Evolutionary conservation across 1,140 invertebrate genomes (phyloP), one percentile per base, ranked within the genome.

Genomic region (Laupala kohalensis): DNA sequence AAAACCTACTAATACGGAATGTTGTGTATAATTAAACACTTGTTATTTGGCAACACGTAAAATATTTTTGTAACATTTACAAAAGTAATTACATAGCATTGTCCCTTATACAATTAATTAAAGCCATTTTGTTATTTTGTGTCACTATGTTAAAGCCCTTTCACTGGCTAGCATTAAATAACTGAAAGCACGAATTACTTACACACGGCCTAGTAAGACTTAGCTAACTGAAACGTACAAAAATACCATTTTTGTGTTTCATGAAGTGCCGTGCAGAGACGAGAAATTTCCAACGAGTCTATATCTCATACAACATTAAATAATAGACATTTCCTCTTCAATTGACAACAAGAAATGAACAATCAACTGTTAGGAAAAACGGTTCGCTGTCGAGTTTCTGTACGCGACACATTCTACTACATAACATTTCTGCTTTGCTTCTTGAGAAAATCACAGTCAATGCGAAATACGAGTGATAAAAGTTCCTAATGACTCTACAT

Each of bases 11-110:
- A 25, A 5, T 72, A 72, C 65, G 71, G 71, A 72, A 72, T 72
- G 71, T 72, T 71, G 37, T 23, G 71, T 72, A 27, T 30, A 72
- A 62, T 72, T 72, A 72, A 72, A 72, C 64, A 72, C 15, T 67
- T 67, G 71, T 72, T 72, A 72, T 72, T 72, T 72, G 71, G 71
- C 71, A 72, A 72, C 71, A 72, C 19, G 37, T 62, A 26, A 29
- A 64, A 71, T 27, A 19, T 65, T 71, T 64, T 64, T 64, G 70
- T 24, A 64, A 64, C 23, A 64, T 25, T 64, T 64, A 64, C 64
- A 71, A 27, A 64, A 64, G 64, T 64, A 71, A 62, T 67, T 64
- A 72, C 37, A 72, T 72, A 68, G 71, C 71, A 53, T 72, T 63
- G 37, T 37, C 25, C 67, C 65, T 68, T 68, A 68, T 37, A 37